A percentile compares a stretch with the other conserved stretches of the same genome.
These are phyloP conservation scores for Leistus spinibarbis DNA, from an alignment of 2,888 invertebrate genomes.

Conservation along the genomic window DNA sequence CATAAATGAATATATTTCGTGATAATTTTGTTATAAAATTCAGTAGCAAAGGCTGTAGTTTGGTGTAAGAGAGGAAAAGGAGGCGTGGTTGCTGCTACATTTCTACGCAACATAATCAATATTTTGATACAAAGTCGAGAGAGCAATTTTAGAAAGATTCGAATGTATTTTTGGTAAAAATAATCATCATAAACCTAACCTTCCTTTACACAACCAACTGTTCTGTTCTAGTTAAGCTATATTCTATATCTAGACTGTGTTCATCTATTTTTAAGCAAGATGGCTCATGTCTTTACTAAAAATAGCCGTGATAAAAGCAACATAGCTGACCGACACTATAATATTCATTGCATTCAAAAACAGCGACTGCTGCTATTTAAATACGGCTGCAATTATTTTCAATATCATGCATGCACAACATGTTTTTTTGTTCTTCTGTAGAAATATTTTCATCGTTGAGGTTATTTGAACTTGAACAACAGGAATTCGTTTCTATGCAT, in stretches of 20 bases:
- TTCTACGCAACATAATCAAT: background rate
- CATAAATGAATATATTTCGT: background rate
- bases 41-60: background rate
- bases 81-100: background rate
- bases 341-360: background rate
- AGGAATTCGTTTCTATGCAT: too few relatives aligned
- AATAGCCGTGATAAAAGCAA: background rate
- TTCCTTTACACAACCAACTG: background rate
- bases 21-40: background rate
- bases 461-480: too few relatives aligned
- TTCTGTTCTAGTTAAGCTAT: background rate
- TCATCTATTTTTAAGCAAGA: background rate
- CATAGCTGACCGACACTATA: background rate
- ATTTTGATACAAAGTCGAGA: background rate
- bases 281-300: background rate
- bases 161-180: background rate
- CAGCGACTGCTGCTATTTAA: background rate
- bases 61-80: too few relatives aligned
- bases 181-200: background rate
- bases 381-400: background rate
- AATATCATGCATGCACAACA: background rate
- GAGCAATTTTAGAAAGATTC: background rate
- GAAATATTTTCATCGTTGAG: too few relatives aligned
- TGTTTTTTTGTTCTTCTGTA: too few relatives aligned
- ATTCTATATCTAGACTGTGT: background rate